These are phyloP conservation scores for Leptogaster cylindrica DNA, from an alignment of 2,888 invertebrate genomes.

Conservation along the genomic window DNA sequence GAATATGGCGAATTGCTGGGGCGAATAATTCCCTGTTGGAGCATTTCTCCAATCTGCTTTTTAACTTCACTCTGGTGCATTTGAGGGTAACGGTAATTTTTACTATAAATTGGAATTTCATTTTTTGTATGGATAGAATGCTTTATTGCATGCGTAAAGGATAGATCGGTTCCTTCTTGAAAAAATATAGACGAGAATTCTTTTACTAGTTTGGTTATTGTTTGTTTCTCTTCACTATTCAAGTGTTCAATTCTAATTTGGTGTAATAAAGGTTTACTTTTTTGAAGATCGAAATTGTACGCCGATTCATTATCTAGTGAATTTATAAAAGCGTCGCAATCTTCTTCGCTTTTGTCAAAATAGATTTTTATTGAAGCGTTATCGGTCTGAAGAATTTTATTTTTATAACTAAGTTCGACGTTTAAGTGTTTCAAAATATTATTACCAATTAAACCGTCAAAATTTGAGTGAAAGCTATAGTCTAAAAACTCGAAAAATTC, in stretches of 20 bases:
- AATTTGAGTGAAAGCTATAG: not conserved
- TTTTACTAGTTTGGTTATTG: not conserved
- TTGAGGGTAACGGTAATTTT: slow-evolving; percentile 45
- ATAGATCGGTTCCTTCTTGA: not conserved
- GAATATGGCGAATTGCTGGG: slow-evolving; percentile 43
- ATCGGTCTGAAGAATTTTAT: not conserved
- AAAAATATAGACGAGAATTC: not conserved
- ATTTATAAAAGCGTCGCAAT: too few species aligned
- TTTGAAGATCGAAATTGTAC: not conserved
- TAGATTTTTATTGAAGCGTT: not conserved
- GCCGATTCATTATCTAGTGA: too few species aligned
- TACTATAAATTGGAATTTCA: slow-evolving; percentile 40
- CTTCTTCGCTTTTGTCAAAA: not conserved
- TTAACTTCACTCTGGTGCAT: slow-evolving; percentile 43
- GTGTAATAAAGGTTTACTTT: not conserved
- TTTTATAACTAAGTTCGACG: not conserved
- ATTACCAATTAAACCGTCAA: not conserved
- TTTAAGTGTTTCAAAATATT: not conserved
- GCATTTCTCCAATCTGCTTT: slow-evolving; percentile 52
- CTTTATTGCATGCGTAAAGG: slow-evolving; percentile 7
- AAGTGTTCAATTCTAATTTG: slow-evolving; percentile 14
- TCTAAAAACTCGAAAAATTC: slow-evolving; percentile 1
- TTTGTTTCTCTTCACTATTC: not conserved
- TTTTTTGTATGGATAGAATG: too few species aligned
- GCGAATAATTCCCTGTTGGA: slow-evolving; percentile 46